phyloP scores from a whole-genome alignment of 2,797 vertebrate species.

The Alcedo quadribrachys region DNA sequence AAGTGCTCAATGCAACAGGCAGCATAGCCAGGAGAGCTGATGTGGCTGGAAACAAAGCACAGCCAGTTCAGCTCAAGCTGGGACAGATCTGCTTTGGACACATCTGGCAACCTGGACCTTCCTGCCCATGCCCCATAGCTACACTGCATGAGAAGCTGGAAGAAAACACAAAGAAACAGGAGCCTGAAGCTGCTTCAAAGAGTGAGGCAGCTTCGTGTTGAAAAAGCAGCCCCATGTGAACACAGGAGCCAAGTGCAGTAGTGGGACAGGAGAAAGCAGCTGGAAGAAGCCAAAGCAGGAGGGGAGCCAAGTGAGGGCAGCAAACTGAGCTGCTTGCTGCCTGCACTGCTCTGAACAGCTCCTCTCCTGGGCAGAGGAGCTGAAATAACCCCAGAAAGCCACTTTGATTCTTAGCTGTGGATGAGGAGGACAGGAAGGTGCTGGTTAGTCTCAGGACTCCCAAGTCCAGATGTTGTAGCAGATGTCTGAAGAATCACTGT shows the following conservation, averaged over 20 bases:
- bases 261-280: not conserved
- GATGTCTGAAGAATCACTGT: not conserved
- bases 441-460: not conserved
- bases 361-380: not conserved
- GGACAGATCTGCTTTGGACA: not conserved
- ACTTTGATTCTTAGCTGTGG: not conserved
- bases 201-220: not conserved
- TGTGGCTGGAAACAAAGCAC: not conserved
- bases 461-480: conserved; percentile 7
- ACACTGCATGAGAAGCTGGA: not conserved
- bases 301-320: not conserved
- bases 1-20: not conserved
- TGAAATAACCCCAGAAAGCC: not conserved
- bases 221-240: not conserved
- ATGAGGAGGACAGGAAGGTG: not conserved
- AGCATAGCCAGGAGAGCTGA: not conserved
- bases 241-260: not conserved
- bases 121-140: not conserved
- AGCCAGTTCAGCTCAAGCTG: not conserved
- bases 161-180: not conserved
- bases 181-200: not conserved
- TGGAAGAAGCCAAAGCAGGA: not conserved
- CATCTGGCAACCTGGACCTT: not conserved
- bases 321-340: not conserved
- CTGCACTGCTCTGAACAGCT: not conserved